Evolutionary conservation across 92 coral and sea anemone genomes (phyloP).

Genomic region (Phenganax marumi): DNA sequence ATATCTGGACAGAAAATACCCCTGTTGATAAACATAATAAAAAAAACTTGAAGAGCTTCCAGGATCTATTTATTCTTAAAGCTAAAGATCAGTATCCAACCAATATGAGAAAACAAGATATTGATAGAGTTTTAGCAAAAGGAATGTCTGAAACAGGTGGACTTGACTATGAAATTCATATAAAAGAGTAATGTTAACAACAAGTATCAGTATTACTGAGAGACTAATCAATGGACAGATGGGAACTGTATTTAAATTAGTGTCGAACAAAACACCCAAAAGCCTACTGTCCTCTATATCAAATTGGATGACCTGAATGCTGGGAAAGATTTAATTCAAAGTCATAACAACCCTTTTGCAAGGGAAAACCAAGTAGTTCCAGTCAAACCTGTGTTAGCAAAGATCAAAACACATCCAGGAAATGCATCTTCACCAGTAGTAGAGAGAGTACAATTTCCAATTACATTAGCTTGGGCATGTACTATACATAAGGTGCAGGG

Average conservation of each 20-base stretch:
- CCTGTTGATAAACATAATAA: not conserved
- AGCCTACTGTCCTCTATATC: not conserved
- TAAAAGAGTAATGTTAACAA: conserved; percentile 1
- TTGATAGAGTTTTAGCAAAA: no score
- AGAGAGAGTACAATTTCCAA: conserved; percentile 63
- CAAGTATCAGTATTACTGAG: not conserved
- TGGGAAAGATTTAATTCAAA: conserved; percentile 20
- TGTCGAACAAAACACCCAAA: not conserved
- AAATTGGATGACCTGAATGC: conserved; percentile 65
- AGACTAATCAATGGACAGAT: conserved; percentile 63
- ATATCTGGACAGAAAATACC: not conserved
- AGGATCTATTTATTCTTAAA: not conserved
- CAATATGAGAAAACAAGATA: not conserved
- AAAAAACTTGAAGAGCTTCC: not conserved
- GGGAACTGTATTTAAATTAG: conserved; percentile 55
- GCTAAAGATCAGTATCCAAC: not conserved
- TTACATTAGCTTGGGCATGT: conserved; percentile 66
- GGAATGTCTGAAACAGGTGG: conserved; percentile 65
- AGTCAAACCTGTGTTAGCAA: conserved; percentile 54
- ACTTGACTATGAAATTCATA: conserved; percentile 17
- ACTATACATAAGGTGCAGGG: conserved; percentile 71
- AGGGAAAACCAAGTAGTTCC: not conserved
- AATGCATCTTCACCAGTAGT: conserved; percentile 71
- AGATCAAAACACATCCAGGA: conserved; percentile 53
- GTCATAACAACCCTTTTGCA: not conserved